Base-by-base conservation (phyloP, 2,113 vertebrate genomes). In the Oreochromis aureus region DNA sequence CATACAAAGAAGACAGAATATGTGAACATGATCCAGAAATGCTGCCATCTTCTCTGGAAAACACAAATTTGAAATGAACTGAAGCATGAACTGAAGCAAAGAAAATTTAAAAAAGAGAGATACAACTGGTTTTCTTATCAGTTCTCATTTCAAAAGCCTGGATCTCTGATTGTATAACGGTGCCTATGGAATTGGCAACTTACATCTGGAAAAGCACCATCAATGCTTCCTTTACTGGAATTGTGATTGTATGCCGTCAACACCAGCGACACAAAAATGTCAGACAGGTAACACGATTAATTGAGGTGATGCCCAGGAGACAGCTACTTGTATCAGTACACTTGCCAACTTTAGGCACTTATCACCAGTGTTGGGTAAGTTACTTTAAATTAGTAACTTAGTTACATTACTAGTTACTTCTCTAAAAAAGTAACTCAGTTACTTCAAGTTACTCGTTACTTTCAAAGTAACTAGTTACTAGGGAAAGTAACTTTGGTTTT, bases 181-280 rank as follows among this genome's bases (percentile, higher is more conserved):
- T 44, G 12, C 36, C 1, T 71, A 15, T 44, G n/a, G 66, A 71
- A 10, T 24, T 44, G 12, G 9, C n/a, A 71, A 24, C 66, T 44
- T 27, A 15, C n/a, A 71, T 71, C 63, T 44, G n/a, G n/a, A 44
- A 41, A 71, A 41, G 12, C 63, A 24, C 1, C 66, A 24, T 44
- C 36, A 41, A 22, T 44, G 61, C 10, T 66, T 66, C 18, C 18
- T n/a, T 66, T 66, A 36, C 10, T 36, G 61, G 36, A 66, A 66
- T 0, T 66, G 32, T 1, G 4, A 12, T 66, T 66, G 18, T 22
- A 41, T 22, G 19, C 36, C 4, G 1, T 69, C 11, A 69, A 15
- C 63, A 69, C 63, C 63, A 0, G 63, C n/a, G 2, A 41, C 36
- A 71, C 19, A 71, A 71, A 71, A 41, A 71, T 24, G n/a, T 22